These are phyloP conservation scores for Hyppa rectilinea DNA, from an alignment of 2,888 invertebrate genomes.

Conservation along the genomic window DNA sequence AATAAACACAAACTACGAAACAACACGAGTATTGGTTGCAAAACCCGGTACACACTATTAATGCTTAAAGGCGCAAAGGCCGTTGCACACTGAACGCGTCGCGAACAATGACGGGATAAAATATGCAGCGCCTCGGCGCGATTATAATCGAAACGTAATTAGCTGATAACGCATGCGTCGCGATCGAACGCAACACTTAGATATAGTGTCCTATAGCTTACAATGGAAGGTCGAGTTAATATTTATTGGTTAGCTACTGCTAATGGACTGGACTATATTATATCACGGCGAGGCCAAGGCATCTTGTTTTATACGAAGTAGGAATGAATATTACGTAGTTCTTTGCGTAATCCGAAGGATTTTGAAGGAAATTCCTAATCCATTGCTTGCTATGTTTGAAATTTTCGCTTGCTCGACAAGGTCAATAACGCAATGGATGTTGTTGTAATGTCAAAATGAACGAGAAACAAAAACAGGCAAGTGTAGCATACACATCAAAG, in stretches of 20 bases:
- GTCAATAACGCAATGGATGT: too few species aligned
- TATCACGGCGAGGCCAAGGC: neutral
- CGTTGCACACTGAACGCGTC: constrained; percentile 63
- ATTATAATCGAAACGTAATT: constrained; percentile 78
- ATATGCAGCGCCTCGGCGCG: constrained; percentile 75
- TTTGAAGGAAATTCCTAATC: too few species aligned
- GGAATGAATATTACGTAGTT: too few species aligned
- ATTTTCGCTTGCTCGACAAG: too few species aligned
- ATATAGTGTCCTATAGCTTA: constrained; percentile 42
- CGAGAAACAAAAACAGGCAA: too few species aligned
- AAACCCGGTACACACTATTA: constrained; percentile 54
- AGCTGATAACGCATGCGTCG: constrained; percentile 73
- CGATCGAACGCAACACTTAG: constrained; percentile 61
- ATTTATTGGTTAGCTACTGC: constrained; percentile 24
- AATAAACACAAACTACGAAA: constrained; percentile 47
- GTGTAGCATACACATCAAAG: too few species aligned
- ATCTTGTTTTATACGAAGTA: too few species aligned
- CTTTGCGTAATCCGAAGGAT: too few species aligned
- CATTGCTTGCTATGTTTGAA: too few species aligned
- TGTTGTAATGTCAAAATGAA: too few species aligned
- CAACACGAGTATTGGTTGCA: constrained; percentile 56
- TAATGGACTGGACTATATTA: neutral
- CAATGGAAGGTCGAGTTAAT: constrained; percentile 36
- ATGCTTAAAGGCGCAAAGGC: constrained; percentile 66
- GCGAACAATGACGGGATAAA: constrained; percentile 73